Evolutionary conservation across 2,888 invertebrate species (phyloP).

Genomic region (Parnassius smintheus): DNA sequence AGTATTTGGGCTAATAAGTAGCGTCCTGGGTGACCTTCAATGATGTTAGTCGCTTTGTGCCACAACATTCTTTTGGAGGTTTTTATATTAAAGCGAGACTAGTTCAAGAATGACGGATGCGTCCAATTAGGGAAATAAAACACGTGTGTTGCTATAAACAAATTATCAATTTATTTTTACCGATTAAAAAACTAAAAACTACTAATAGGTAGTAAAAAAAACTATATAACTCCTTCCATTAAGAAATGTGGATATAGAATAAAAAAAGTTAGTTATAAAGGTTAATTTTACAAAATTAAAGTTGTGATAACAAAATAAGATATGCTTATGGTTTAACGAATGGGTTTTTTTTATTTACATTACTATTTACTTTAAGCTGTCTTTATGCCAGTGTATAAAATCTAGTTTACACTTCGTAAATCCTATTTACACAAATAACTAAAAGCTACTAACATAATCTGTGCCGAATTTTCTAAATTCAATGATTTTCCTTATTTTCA

Average conservation of each 20-base stretch:
- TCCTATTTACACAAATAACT: conserved; percentile 26
- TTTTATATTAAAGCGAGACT: too few species aligned
- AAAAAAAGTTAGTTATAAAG: conserved; percentile 27
- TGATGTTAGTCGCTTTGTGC: too few species aligned
- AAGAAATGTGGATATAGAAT: conserved; percentile 43
- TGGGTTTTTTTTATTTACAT: conserved; percentile 28
- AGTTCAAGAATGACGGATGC: too few species aligned
- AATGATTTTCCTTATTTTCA: conserved; percentile 29
- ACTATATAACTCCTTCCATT: conserved; percentile 44
- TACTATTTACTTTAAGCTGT: conserved; percentile 1
- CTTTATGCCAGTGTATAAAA: conserved; percentile 17
- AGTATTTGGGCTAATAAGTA: too few species aligned
- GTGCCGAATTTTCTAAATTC: conserved; percentile 23
- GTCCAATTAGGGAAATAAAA: conserved; percentile 35
- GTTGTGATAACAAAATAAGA: conserved; percentile 45
- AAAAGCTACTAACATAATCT: conserved; percentile 15
- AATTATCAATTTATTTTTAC: conserved; percentile 55
- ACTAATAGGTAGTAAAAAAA: conserved; percentile 58
- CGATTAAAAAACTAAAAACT: conserved; percentile 76
- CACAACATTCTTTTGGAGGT: too few species aligned
- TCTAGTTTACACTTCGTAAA: conserved; percentile 24
- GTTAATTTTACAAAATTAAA: conserved; percentile 51
- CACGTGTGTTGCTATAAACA: conserved; percentile 52
- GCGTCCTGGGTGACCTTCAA: too few species aligned
- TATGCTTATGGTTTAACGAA: conserved; percentile 26